A percentile compares a stretch with the other conserved stretches of the same genome.
These are phyloP conservation scores for Bolinopsis microptera DNA, from an alignment of 37 sponge, comb jelly and placozoan genomes.

Conservation along the genomic window DNA sequence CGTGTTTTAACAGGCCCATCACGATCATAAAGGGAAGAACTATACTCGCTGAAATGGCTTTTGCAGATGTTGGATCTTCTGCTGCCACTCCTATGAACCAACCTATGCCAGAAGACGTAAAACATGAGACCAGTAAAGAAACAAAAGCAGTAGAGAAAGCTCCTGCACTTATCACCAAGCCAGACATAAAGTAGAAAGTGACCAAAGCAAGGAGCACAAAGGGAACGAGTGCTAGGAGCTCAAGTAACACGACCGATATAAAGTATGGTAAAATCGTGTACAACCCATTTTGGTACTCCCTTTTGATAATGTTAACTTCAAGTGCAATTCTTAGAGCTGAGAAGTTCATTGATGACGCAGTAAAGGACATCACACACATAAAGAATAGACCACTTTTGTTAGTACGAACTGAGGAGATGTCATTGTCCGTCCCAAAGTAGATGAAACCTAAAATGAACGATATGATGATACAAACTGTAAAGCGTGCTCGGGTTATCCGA, in stretches of 20 bases:
- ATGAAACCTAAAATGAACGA: too few species aligned
- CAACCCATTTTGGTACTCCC: conserved; percentile 25
- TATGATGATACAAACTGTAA: background rate
- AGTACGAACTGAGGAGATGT: background rate
- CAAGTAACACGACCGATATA: background rate
- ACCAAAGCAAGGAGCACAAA: background rate
- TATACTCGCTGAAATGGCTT: background rate
- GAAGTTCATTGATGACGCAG: too few species aligned
- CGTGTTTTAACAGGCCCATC: background rate
- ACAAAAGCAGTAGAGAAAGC: background rate
- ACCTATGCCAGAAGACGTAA: background rate
- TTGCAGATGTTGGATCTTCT: background rate
- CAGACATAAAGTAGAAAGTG: background rate
- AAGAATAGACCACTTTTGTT: background rate
- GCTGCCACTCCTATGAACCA: background rate
- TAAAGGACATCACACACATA: background rate
- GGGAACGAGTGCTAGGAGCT: background rate
- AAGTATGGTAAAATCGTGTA: background rate
- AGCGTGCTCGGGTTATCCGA: background rate
- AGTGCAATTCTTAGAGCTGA: background rate
- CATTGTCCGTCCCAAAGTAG: background rate
- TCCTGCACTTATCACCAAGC: background rate
- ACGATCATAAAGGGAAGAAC: background rate
- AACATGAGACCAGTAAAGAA: background rate
- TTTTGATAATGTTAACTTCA: background rate